Base-by-base conservation (phyloP, 2,888 invertebrate genomes). In the Aplocera efformata region DNA sequence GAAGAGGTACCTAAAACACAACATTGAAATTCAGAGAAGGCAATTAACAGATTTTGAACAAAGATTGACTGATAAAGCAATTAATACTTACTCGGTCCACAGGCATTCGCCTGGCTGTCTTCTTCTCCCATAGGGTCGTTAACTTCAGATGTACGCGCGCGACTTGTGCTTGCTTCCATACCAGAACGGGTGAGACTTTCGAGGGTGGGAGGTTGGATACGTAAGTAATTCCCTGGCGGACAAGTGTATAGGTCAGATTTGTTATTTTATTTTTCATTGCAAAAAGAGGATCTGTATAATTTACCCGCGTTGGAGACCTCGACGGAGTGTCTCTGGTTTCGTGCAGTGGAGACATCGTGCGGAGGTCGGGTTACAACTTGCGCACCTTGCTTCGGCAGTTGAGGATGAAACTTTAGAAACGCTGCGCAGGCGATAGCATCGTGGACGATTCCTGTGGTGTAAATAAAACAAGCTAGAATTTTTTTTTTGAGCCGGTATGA, bases 371-470 rank as follows among this genome's bases (percentile, higher is more conserved):
- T 95, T 1, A 95, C 92, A 0, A 96, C 95, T 0, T 92, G 84
- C 1, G 82, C 58, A 89, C 94, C 51, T 90, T 94, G 92, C 68
- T 96, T 96, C 9, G 96, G 95, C 44, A 96, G 75, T 20, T 92
- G 92, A 0, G 96, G 97, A 75, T 96, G 95, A 71, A 98, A 98
- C 79, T 98, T 98, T 6, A 99, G 89, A 72, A 97, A 99, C 0
- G 98, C 96, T 0, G 98, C 97, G 70, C 98, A 98, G 0, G 98
- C 98, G 93, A 99, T 98, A 4, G 98, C 98, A 74, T 99, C 98
- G 72, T 98, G 98, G 0, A 98, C 98, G 30, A 98, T 93, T 7
- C 98, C 93, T 91, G 60, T 21, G 11, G 11, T 10, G 5, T 22
- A 7, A 9, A 36, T 11, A 20, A 35, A 9, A n/a, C 6, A 5